Evolutionary conservation across 1,140 invertebrate species (phyloP).

Genomic region (Aphelenchoides fujianensis): DNA sequence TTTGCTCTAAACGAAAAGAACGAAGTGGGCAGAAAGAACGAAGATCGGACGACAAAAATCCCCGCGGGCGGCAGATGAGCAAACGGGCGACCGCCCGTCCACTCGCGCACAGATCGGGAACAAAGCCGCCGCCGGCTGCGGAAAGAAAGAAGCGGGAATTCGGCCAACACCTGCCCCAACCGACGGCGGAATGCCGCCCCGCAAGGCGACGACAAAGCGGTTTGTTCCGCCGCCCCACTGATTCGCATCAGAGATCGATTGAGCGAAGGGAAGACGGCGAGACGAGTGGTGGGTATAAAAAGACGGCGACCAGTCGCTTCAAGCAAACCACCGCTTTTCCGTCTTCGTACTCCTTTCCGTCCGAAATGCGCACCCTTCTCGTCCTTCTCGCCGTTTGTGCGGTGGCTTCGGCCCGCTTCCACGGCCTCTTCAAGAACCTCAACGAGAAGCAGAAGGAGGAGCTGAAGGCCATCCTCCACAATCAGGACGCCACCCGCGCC

Average conservation of each 20-base stretch:
- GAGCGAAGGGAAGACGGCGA: neutral
- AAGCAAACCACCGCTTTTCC: neutral
- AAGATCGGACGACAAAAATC: too few relatives aligned
- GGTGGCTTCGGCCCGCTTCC: neutral
- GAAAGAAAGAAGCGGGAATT: neutral
- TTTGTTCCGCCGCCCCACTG: neutral
- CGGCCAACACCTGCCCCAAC: neutral
- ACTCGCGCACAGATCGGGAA: neutral
- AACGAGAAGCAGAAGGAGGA: neutral
- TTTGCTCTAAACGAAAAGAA: conserved; percentile 1
- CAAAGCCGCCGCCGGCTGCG: neutral
- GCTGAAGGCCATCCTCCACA: conserved; percentile 2
- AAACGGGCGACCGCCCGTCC: neutral
- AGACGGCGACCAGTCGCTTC: neutral
- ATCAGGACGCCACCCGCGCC: neutral
- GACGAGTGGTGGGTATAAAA: neutral
- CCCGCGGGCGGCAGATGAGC: too few relatives aligned
- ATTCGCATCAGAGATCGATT: conserved; percentile 12
- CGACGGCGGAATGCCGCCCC: neutral
- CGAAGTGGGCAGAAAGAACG: neutral
- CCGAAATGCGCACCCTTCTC: neutral
- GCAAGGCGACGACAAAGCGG: neutral
- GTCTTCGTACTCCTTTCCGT: neutral
- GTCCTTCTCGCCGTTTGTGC: neutral
- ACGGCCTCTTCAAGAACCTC: neutral